Evolutionary conservation across 2,797 vertebrate genomes (phyloP).

Genomic region (Dipus sagitta): DNA sequence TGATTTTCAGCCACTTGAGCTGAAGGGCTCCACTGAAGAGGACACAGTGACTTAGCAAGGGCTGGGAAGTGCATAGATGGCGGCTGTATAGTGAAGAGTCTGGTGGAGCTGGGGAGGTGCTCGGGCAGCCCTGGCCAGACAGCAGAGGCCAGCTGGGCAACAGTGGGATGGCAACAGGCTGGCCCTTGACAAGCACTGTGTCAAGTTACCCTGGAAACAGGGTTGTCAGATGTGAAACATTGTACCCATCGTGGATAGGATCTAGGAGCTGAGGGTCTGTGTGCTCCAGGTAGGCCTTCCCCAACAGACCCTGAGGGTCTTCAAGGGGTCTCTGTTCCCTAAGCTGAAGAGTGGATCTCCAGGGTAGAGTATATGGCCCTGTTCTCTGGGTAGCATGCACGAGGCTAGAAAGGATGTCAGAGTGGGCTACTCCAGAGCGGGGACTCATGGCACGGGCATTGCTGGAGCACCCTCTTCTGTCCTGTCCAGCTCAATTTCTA

Average conservation of each 20-base stretch:
- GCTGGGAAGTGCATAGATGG: accelerated
- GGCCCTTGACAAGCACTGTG: neutral
- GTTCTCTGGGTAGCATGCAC: accelerated
- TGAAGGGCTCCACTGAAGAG: neutral
- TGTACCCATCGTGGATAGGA: no score
- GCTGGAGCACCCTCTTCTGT: neutral
- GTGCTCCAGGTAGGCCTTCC: neutral
- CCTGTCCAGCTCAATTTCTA: neutral
- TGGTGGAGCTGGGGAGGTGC: no score
- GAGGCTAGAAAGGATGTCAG: no score
- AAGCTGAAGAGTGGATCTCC: no score
- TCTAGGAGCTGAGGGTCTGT: neutral
- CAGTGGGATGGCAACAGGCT: no score
- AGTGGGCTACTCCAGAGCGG: no score
- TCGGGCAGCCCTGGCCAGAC: no score
- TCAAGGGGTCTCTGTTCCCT: neutral
- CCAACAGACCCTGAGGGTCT: neutral
- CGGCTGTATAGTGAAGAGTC: accelerated
- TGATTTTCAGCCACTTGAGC: neutral
- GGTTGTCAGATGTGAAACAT: neutral
- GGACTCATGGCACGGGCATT: neutral
- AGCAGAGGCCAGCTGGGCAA: neutral
- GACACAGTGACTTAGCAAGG: neutral
- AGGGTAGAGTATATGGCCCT: accelerated
- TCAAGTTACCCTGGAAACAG: neutral